phyloP scores from a whole-genome alignment of 2,113 vertebrate species.

The Lepus americanus region DNA sequence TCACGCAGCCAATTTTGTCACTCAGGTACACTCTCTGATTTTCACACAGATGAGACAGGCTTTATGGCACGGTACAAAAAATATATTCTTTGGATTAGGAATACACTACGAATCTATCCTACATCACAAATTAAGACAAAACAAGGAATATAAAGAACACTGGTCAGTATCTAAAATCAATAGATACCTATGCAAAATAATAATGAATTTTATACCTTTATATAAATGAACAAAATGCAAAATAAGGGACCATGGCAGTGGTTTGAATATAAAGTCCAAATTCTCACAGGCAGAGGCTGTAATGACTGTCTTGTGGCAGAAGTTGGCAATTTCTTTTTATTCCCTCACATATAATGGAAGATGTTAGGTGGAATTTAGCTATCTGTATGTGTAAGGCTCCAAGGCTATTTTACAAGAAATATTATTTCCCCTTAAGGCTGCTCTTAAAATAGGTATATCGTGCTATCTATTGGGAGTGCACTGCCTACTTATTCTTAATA shows the following conservation, averaged over 20 bases:
- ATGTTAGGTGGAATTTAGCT: neutral
- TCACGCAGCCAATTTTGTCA: slow-evolving; percentile 60
- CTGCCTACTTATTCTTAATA: neutral
- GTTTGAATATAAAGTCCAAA: neutral
- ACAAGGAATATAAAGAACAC: neutral
- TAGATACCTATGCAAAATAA: slow-evolving; percentile 39
- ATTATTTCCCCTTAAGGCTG: slow-evolving; percentile 26
- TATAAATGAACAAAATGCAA: slow-evolving; percentile 39
- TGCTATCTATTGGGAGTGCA: neutral
- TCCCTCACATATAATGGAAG: neutral
- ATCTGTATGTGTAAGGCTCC: neutral
- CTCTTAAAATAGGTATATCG: slow-evolving; percentile 7
- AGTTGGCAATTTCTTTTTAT: slow-evolving; percentile 38
- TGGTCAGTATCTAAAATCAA: neutral
- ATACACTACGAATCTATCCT: neutral
- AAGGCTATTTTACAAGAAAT: neutral
- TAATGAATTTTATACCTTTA: neutral
- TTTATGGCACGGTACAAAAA: slow-evolving; percentile 52
- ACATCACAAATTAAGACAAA: slow-evolving; percentile 40
- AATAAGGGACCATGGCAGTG: neutral
- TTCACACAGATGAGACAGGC: slow-evolving; percentile 4
- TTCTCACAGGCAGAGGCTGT: neutral
- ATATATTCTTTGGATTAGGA: slow-evolving; percentile 63
- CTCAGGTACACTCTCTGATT: neutral
- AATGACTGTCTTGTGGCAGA: neutral